Percentiles rank a stretch among this genome's conserved stretches.
Evolutionary conservation across 2,888 invertebrate species (phyloP).

Genomic region (Coelopa pilipes): DNA sequence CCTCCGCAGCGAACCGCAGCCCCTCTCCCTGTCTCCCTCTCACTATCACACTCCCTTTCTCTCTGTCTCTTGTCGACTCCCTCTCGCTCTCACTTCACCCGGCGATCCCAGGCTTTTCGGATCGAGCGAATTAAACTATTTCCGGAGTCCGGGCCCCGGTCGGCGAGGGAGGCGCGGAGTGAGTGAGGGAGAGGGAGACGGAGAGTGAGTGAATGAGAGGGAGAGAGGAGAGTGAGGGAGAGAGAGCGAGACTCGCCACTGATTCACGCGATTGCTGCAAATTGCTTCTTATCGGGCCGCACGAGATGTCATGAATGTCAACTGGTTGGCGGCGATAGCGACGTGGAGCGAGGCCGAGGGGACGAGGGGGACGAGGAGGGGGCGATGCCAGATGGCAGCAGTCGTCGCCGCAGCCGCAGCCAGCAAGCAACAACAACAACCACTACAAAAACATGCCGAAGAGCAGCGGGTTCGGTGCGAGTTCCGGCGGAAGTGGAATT

Average conservation of each 20-base stretch:
- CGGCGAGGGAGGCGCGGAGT: neutral
- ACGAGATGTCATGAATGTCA: constrained; percentile 32
- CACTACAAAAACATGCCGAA: constrained; percentile 19
- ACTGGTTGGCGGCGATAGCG: constrained; percentile 21
- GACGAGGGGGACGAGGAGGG: neutral
- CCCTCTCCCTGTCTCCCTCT: neutral
- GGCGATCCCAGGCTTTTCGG: neutral
- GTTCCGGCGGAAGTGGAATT: constrained; percentile 19
- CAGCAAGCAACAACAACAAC: constrained; percentile 2
- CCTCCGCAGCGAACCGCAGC: neutral
- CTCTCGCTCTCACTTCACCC: neutral
- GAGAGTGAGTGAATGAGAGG: no score
- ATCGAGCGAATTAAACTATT: constrained; percentile 19
- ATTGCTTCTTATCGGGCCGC: constrained; percentile 30
- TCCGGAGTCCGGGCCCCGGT: neutral
- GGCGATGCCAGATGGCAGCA: neutral
- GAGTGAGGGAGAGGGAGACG: neutral
- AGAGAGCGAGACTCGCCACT: constrained; percentile 22
- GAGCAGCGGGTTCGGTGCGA: neutral
- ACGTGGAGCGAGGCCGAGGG: constrained; percentile 4
- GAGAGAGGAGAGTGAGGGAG: no score
- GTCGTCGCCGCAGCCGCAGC: neutral
- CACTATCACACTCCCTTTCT: no score
- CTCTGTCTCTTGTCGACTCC: neutral
- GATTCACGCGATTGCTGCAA: constrained; percentile 33